Base-by-base conservation (phyloP, 2,113 vertebrate genomes). In the Hemicordylus capensis region DNA sequence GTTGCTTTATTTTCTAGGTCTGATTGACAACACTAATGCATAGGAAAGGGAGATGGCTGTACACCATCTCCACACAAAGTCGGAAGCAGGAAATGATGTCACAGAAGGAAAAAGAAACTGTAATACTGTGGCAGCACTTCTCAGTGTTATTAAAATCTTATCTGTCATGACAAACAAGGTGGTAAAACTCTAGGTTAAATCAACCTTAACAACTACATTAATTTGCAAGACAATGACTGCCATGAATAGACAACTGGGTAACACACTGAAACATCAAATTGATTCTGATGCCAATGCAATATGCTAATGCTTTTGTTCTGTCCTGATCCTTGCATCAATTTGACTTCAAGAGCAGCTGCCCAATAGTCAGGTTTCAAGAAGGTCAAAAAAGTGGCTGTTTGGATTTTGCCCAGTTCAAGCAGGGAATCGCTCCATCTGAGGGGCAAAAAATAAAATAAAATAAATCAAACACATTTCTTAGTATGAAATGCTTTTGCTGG, bases 401-500 rank as follows among this genome's bases (percentile, higher is more conserved):
- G 89, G 93, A 93, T 83, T 84, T 28, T 87, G 93, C 93, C 93
- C 93, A 95, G 92, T 95, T 94, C 91, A 76, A 95, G 92, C 91
- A 39, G 94, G 93, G 93, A 95, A 90, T 58, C 76, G 94, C 92
- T 92, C 91, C 89, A 88, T 75, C 86, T 88, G 91, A 95, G 17
- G 6, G 5, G 46, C 3, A 14, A 81, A 67, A 70, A 42, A 58
- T n/a, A 44, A n/a, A 22, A 64, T 69, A 78, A 48, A 19, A 95
- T 94, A 93, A 84, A 94, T 93, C 93, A 91, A 91, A 83, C 91
- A 96, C 51, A 54, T 54, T 94, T 92, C 93, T 39, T 91, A 89
- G 84, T 94, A 95, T 91, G 93, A 92, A 93, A 91, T 5, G 75
- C 83, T 95, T 95, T 91, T 73, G 34, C 34, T 90, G 87, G 90